These are phyloP conservation scores for Triops cancriformis DNA, from an alignment of 1,140 invertebrate species.

Conservation along the genomic window DNA sequence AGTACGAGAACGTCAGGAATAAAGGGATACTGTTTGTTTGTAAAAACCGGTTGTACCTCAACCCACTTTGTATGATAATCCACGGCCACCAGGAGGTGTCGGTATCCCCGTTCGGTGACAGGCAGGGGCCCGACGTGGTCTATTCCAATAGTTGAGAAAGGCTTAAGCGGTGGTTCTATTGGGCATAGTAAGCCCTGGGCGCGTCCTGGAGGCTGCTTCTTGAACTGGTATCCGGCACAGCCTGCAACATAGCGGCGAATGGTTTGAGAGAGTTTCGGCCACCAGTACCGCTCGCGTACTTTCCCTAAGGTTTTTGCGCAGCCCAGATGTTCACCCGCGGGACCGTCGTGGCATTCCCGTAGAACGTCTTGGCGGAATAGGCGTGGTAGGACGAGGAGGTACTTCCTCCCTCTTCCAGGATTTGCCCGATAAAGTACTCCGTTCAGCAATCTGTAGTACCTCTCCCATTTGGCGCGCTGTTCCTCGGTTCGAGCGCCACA, in stretches of 20 bases:
- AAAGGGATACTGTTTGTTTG: too few relatives aligned
- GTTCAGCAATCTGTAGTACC: background rate
- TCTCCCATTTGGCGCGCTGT: too few relatives aligned
- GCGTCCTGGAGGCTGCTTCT: conserved; percentile 21
- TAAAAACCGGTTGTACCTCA: conserved; percentile 31
- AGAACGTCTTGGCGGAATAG: conserved; percentile 20
- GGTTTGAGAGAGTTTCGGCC: conserved; percentile 27
- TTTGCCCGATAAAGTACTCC: conserved; percentile 5
- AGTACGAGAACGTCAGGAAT: too few relatives aligned
- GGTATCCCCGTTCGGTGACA: conserved; percentile 31
- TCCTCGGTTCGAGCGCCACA: too few relatives aligned
- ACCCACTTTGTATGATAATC: conserved; percentile 37
- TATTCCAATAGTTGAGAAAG: conserved; percentile 34
- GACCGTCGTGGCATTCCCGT: conserved; percentile 29
- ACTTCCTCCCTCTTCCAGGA: background rate
- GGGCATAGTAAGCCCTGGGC: conserved; percentile 26
- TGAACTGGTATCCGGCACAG: conserved; percentile 31
- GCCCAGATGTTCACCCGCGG: conserved; percentile 30
- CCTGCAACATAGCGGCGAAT: conserved; percentile 27
- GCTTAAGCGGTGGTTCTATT: conserved; percentile 23
- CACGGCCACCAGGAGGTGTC: conserved; percentile 32
- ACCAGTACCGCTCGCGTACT: conserved; percentile 31
- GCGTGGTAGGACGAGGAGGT: conserved; percentile 24
- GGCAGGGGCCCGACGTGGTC: conserved; percentile 36
- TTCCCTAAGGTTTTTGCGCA: conserved; percentile 29